These are phyloP conservation scores for Synanthedon formicaeformis DNA, from an alignment of 2,888 invertebrate genomes.

Conservation along the genomic window DNA sequence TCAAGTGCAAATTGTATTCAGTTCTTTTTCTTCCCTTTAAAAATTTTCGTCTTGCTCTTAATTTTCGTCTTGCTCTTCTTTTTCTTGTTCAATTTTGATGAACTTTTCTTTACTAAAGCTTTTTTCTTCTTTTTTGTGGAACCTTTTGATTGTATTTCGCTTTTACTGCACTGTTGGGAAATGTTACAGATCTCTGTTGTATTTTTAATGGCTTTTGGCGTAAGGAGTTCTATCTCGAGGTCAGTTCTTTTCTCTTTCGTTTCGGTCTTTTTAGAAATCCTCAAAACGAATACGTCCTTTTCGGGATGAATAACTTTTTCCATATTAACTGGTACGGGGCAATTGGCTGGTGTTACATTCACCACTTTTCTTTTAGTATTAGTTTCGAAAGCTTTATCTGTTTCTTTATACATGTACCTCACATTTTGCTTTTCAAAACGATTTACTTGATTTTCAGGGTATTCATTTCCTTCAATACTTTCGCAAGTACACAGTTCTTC, in stretches of 20 bases:
- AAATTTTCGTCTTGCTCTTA: not conserved
- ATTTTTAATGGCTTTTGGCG: slow-evolving; percentile 42
- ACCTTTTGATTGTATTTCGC: slow-evolving; percentile 19
- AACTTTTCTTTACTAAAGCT: slow-evolving; percentile 17
- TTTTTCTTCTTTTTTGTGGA: slow-evolving; percentile 17
- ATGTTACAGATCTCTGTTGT: slow-evolving; percentile 21
- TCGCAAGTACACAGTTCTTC: slow-evolving; percentile 56
- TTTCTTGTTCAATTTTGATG: slow-evolving; percentile 10
- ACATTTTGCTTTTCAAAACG: slow-evolving; percentile 29
- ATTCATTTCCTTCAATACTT: slow-evolving; percentile 23
- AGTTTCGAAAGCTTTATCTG: slow-evolving; percentile 18
- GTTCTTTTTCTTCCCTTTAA: not conserved
- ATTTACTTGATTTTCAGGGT: slow-evolving; percentile 36
- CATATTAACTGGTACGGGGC: slow-evolving; percentile 50
- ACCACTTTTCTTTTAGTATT: slow-evolving; percentile 31
- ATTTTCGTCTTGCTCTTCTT: slow-evolving; percentile 8
- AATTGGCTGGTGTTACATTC: slow-evolving; percentile 53
- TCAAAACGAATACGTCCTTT: slow-evolving; percentile 59
- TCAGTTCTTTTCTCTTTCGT: slow-evolving; percentile 59
- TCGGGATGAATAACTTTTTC: slow-evolving; percentile 41
- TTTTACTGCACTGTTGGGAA: slow-evolving; percentile 35
- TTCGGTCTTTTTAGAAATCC: slow-evolving; percentile 60
- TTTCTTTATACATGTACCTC: slow-evolving; percentile 42
- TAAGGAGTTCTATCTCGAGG: slow-evolving; percentile 57
- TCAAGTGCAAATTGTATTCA: not conserved